phyloP scores from a whole-genome alignment of 2,113 vertebrate genomes.

The Ophthalmolycus amberensis region DNA sequence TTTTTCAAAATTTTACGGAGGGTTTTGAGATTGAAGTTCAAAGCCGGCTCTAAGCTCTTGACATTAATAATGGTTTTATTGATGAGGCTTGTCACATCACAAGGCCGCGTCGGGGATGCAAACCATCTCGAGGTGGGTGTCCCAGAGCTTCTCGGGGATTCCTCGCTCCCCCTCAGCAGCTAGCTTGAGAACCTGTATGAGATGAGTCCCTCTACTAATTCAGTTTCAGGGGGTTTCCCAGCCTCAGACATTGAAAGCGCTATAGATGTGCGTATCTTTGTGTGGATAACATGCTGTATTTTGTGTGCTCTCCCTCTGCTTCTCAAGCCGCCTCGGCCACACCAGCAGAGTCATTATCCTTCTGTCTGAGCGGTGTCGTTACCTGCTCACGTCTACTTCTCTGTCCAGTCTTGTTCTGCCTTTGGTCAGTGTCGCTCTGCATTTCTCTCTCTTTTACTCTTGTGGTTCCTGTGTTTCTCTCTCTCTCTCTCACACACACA shows the following conservation, averaged over 20 bases:
- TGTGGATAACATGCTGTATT: slow-evolving; percentile 10
- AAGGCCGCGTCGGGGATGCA: slow-evolving; percentile 58
- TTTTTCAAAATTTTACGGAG: slow-evolving; percentile 52
- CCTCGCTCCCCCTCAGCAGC: slow-evolving; percentile 29
- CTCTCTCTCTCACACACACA: neutral
- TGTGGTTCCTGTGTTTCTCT: neutral
- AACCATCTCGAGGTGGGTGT: slow-evolving; percentile 60
- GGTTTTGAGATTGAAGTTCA: slow-evolving; percentile 47
- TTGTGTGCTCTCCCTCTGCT: neutral
- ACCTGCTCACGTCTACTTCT: slow-evolving; percentile 28
- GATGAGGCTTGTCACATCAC: slow-evolving; percentile 63
- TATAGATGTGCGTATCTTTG: slow-evolving; percentile 5
- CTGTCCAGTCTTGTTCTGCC: slow-evolving; percentile 1
- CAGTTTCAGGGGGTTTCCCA: slow-evolving; percentile 31
- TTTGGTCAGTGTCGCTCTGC: slow-evolving; percentile 16
- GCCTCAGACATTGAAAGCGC: slow-evolving; percentile 41
- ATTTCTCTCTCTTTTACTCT: neutral
- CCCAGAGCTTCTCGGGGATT: slow-evolving; percentile 35
- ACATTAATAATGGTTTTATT: slow-evolving; percentile 70
- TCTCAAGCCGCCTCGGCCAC: slow-evolving; percentile 5
- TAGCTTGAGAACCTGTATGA: slow-evolving; percentile 22
- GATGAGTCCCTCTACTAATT: slow-evolving; percentile 57
- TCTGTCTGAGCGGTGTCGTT: slow-evolving; percentile 25
- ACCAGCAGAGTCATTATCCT: slow-evolving; percentile 37
- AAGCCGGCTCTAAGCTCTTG: slow-evolving; percentile 36